Conservation (phyloP, 2,888 invertebrate species). For the Heliconius cydno region DNA sequence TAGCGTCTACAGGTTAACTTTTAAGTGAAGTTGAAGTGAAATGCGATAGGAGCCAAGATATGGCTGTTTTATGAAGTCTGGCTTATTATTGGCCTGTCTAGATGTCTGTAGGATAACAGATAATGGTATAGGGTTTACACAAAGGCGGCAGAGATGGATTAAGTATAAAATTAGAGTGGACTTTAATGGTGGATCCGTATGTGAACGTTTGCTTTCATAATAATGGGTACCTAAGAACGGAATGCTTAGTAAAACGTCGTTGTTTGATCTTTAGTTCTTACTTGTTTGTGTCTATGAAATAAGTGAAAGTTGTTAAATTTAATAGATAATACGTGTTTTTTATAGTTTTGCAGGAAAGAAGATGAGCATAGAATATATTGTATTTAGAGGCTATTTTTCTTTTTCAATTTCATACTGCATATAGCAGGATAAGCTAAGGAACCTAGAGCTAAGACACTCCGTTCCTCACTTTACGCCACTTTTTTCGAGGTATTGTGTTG, state of each 20-base stretch:
- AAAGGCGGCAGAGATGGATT: slow-evolving; percentile 35
- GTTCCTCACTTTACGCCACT: no score
- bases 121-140: slow-evolving; percentile 39
- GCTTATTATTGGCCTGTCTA: slow-evolving; percentile 46
- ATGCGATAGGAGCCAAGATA: slow-evolving; percentile 46
- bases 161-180: slow-evolving; percentile 29
- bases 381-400: no score
- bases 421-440: no score
- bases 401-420: no score
- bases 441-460: no score
- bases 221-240: background rate
- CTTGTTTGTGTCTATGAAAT: background rate
- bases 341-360: no score
- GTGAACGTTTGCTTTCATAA: slow-evolving; percentile 20
- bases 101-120: slow-evolving; percentile 44
- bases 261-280: background rate
- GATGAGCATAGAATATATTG: no score
- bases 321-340: no score
- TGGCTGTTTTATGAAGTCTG: slow-evolving; percentile 50
- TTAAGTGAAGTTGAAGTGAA: slow-evolving; percentile 38
- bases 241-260: background rate
- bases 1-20: slow-evolving; percentile 25
- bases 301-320: no score
- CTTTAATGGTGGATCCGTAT: slow-evolving; percentile 15
- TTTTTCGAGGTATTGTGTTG: no score